Base-by-base conservation (phyloP, 2,888 invertebrate genomes). In the Disparrhopalites patrizii region DNA sequence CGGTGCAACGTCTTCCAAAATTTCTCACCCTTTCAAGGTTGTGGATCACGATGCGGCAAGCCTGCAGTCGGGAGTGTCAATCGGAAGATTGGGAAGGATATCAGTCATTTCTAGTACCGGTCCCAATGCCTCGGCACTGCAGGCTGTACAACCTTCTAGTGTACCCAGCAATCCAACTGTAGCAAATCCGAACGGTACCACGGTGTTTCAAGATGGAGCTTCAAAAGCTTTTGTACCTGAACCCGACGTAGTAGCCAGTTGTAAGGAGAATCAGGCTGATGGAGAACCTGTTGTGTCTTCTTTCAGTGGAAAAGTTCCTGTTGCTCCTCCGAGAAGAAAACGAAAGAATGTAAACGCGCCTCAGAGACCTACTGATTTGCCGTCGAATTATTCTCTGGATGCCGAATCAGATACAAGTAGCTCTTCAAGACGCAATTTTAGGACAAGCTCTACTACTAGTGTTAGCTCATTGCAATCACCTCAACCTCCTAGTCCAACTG, bases 41-140 rank as follows among this genome's bases (percentile, higher is more conserved):
- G 91, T 93, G 76, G 91, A 93, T 75, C 90, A 90, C 76, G 93
- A 93, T 79, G 87, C 91, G 18, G 84, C 91, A 79, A 92, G 91
- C 78, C 81, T 93, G 76, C 91, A 92, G 79, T 92, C 92, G 78
- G 88, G 93, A 84, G 90, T 91, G 75, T 93, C 93, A 56, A 81
- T 93, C 66, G 47, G 77, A 74, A 47, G 92, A 75, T 87, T 91
- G 70, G 91, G 91, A 30, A 82, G 89, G 74, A 87, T 91, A 77
- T n/a, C 55, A 30, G 40, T 64, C 31, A 38, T 50, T n/a, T 43
- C 55, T n/a, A 60, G 55, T 60, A 20, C 33, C 15, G 33, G 50
- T n/a, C 31, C 55, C 13, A 60, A 50, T 60, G 25, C 33, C 15
- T 20, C 63, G 13, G 18, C 40, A 25, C 8, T 31, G 30, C 54